A percentile compares a stretch with the other conserved stretches of the same genome.
phyloP scores from a whole-genome alignment of 2,888 invertebrate species.

The Hemistola chrysoprasaria region DNA sequence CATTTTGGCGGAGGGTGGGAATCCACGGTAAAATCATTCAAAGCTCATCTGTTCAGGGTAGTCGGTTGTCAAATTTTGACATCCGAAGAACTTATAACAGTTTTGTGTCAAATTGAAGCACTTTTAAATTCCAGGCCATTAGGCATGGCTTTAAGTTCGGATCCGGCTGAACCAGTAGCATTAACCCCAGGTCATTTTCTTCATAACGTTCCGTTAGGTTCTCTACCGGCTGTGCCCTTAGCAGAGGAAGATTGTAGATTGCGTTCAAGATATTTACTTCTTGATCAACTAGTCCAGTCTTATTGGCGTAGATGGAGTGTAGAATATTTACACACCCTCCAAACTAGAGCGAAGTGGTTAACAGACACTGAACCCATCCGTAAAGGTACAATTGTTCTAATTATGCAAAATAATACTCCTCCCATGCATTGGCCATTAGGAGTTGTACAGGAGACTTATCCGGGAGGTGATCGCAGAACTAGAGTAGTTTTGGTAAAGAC shows the following conservation, averaged over 20 bases:
- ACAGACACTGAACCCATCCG: conserved; percentile 7
- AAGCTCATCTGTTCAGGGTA: too few species aligned
- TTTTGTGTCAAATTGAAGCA: too few species aligned
- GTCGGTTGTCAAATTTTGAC: too few species aligned
- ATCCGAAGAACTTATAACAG: too few species aligned
- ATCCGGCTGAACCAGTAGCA: too few species aligned
- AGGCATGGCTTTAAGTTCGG: too few species aligned
- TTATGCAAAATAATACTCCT: conserved; percentile 11
- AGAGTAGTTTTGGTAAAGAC: conserved; percentile 11
- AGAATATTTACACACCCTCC: conserved; percentile 18
- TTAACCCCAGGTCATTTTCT: conserved; percentile 25
- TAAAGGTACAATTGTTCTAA: conserved; percentile 13
- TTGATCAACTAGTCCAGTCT: conserved; percentile 19
- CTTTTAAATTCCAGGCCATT: too few species aligned
- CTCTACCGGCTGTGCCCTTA: conserved; percentile 10
- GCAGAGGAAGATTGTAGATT: background rate
- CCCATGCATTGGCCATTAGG: conserved; percentile 19
- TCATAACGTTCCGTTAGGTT: conserved; percentile 5
- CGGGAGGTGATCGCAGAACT: conserved; percentile 6
- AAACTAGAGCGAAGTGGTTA: conserved; percentile 14
- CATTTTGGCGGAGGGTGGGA: conserved; percentile 14
- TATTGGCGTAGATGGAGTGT: conserved; percentile 18
- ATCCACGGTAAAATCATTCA: background rate
- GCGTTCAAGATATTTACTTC: conserved; percentile 1
- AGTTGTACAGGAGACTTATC: conserved; percentile 13